Evolutionary conservation across 2,797 vertebrate species (phyloP).

Genomic region (Yasuhikotakia modesta): DNA sequence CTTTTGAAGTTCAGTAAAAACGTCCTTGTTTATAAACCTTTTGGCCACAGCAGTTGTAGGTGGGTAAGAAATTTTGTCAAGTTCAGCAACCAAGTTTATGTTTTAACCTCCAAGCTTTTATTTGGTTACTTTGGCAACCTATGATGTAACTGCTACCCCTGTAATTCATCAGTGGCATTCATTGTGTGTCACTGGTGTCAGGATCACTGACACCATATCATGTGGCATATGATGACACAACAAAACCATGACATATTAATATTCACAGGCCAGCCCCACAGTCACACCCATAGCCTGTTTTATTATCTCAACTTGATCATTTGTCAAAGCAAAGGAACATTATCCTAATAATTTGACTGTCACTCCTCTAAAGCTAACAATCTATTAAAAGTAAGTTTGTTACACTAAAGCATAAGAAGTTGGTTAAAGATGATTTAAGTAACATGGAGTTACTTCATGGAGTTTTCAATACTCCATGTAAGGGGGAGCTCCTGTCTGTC

Average conservation of each 20-base stretch:
- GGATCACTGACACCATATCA: conserved; percentile 18
- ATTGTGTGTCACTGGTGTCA: neutral
- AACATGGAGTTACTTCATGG: too few relatives aligned
- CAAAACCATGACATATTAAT: conserved; percentile 7
- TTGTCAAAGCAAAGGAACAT: neutral
- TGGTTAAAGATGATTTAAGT: neutral
- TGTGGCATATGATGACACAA: conserved; percentile 24
- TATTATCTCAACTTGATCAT: neutral
- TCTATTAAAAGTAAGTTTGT: neutral
- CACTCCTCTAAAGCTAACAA: neutral
- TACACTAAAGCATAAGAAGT: neutral
- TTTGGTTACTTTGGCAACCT: too few relatives aligned
- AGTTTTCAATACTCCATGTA: neutral
- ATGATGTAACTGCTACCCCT: neutral
- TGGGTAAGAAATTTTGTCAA: too few relatives aligned
- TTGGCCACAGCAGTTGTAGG: too few relatives aligned
- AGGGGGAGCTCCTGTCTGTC: conserved; percentile 17
- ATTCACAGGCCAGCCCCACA: neutral
- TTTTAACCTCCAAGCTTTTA: too few relatives aligned
- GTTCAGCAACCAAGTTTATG: too few relatives aligned
- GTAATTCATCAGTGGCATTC: neutral
- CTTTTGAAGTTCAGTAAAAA: too few relatives aligned
- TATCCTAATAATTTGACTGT: neutral
- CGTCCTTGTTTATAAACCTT: too few relatives aligned
- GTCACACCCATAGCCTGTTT: neutral